Evolutionary conservation across 2,888 invertebrate genomes (phyloP), one percentile per base, ranked within the genome.

Genomic region (Agrotis exclamationis): DNA sequence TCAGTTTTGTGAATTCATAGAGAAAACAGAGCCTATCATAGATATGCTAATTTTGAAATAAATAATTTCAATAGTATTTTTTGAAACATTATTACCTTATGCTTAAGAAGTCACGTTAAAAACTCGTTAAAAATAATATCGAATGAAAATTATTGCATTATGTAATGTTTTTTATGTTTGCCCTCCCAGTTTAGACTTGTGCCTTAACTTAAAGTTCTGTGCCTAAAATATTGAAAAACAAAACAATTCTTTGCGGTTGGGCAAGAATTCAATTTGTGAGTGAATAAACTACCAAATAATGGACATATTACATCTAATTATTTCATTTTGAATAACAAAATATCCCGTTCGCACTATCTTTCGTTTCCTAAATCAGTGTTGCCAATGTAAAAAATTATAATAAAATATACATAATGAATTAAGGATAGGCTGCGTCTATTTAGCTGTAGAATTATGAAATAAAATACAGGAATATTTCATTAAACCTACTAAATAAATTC

Each of bases 341-440:
- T 69, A 60, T 66, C 63, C 80, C 60, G 24, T 76, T 70, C n/a
- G 33, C 70, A 74, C 33, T 68, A 59, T 65, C 47, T 70, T 65
- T 73, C 45, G 2, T 59, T 70, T 63, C 14, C 16, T 22, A 13
- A 70, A 65, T 74, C 80, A 84, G 79, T 82, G 84, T 74, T 79
- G 86, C 80, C 82, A 74, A 51, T 39, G 59, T 44, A 63, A 50
- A 70, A 62, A 67, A 51, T 50, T 1, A 20, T 53, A 70, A 70
- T 63, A 63, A 48, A 28, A n/a, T 24, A 60, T 63, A 56, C 11
- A 64, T 64, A 14, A 45, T 53, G 48, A 54, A 59, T 20, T 48
- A 60, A 39, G 57, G 72, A 71, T 69, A 53, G 76, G 78, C 80
- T 84, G 83, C 82, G 82, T 79, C 73, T 76, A 60, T 60, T 70